Evolutionary conservation across 2,888 invertebrate genomes (phyloP), one percentile per base, ranked within the genome.

Genomic region (Aphrophora alni): DNA sequence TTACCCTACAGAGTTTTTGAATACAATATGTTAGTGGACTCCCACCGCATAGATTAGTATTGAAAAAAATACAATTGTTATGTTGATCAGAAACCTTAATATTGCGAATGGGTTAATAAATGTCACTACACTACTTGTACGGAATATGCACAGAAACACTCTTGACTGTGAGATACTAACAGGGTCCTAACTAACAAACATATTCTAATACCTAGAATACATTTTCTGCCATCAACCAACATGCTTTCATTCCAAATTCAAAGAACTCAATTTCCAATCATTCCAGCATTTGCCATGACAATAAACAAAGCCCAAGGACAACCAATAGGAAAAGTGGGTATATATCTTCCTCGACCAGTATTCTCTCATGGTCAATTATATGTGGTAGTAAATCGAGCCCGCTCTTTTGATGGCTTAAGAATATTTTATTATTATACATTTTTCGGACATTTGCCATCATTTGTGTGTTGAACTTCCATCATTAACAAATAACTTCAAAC

Each of bases 1-100:
- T 38, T 75, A 38, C 44, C 75, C 75, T 3, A 75, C 75, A 75
- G 72, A 25, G 33, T 72, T 72, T 72, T 26, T 72, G 5, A 72
- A 72, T 12, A 26, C 12, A 33, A 33, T 25, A 72, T 33, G 72
- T 72, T 72, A 33, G 17, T 27, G 72, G 72, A 33, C 72, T 72
- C n/a, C 72, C 72, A 27, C 72, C 72, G n/a, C 72, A 72, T 27
- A 72, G 33, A 72, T 72, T 72, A 27, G n/a, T 72, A 14, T 27
- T 27, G 26, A 72, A 21, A 38, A 72, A 21, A 21, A 72, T 72
- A 33, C 72, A 33, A 27, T 72, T 27, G 21, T 71, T 12, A 71
- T 71, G 71, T 72, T 72, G 27, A 72, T 72, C 12, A 72, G 28
- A 72, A 72, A 72, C 26, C 72, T 72, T 28, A 27, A 72, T 27